These are phyloP conservation scores for Diphyllodes magnificus DNA, from an alignment of 2,113 vertebrate genomes.

Conservation along the genomic window DNA sequence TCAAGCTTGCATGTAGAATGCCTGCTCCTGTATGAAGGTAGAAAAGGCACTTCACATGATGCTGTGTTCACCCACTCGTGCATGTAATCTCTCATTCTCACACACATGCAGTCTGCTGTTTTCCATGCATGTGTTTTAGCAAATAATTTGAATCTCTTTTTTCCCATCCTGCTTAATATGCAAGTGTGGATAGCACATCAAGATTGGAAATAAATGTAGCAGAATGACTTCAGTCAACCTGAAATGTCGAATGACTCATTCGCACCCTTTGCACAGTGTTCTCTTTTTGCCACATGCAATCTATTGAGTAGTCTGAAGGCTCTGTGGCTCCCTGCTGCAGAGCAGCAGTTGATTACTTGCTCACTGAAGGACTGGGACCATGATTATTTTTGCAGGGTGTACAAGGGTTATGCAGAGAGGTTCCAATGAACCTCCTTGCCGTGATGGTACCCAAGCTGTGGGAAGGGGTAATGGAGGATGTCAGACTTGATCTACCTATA, in stretches of 20 bases:
- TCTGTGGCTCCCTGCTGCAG: background rate
- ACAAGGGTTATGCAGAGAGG: background rate
- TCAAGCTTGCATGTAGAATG: background rate
- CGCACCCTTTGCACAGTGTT: conserved; percentile 52
- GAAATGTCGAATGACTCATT: conserved; percentile 75
- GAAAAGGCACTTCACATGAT: background rate
- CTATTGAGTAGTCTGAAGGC: conserved; percentile 22
- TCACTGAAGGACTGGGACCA: background rate
- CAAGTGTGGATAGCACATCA: conserved; percentile 54
- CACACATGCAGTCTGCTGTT: background rate
- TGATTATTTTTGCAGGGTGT: background rate
- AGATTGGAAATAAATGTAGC: conserved; percentile 68
- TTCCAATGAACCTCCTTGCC: background rate
- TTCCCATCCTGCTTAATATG: conserved; percentile 31
- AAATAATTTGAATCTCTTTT: conserved; percentile 15
- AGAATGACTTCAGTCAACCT: conserved; percentile 68
- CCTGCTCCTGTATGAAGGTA: background rate
- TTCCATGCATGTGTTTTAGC: background rate
- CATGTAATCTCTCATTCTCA: background rate
- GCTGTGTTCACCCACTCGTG: background rate
- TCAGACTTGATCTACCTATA: background rate
- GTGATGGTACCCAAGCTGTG: background rate
- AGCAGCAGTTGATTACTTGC: background rate
- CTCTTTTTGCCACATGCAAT: conserved; percentile 37
- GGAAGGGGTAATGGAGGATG: background rate